These are phyloP conservation scores for Scylla paramamosain DNA, from an alignment of 1,140 invertebrate species.

Conservation along the genomic window DNA sequence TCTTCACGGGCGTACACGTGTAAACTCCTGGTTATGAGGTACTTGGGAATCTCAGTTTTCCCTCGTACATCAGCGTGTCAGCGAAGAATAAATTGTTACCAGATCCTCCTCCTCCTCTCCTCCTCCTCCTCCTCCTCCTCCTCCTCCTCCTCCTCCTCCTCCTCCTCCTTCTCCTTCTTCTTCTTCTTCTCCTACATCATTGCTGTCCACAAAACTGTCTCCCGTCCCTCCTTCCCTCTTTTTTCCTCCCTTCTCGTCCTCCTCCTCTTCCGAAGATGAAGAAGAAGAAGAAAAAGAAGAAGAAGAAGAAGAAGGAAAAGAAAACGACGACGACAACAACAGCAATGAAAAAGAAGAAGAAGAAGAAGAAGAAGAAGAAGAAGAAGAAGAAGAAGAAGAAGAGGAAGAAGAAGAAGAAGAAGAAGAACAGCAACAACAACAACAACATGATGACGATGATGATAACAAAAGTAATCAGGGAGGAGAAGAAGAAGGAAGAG, in stretches of 20 bases:
- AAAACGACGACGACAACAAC: no score
- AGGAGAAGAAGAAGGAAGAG: no score
- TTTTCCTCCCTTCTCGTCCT: no score
- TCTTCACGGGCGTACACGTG: neutral
- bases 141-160: neutral
- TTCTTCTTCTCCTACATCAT: neutral
- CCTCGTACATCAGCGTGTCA: neutral
- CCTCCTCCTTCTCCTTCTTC: neutral
- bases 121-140: neutral
- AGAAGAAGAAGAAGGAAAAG: no score
- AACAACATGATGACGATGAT: no score
- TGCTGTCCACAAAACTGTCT: neutral
- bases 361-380: no score
- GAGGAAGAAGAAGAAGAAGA: no score
- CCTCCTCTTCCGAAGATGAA: neutral
- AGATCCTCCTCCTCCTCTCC: neutral
- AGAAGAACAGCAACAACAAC: no score
- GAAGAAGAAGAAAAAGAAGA: no score
- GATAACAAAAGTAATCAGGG: no score
- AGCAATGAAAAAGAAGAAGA: no score
- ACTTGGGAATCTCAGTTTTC: neutral
- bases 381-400: no score
- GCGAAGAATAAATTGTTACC: neutral
- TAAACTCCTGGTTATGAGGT: constrained; percentile 3
- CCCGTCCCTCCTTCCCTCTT: neutral